Conservation (phyloP, 2,888 invertebrate species). For the Biston betularia region DNA sequence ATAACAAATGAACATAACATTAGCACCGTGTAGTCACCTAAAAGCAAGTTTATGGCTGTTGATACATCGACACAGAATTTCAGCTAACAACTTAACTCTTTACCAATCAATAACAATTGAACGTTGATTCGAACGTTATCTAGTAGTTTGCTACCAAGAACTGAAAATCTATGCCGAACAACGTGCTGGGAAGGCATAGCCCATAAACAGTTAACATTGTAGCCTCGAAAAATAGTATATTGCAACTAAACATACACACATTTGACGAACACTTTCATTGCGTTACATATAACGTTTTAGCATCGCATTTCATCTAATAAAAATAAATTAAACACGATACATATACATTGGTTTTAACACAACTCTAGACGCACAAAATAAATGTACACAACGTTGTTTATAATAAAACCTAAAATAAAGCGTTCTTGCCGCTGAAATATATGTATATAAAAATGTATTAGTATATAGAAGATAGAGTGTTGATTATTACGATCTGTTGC, state of each 20-base stretch:
- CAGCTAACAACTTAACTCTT: constrained; percentile 47
- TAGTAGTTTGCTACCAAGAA: constrained; percentile 26
- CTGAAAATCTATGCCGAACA: constrained; percentile 68
- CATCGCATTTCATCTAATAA: constrained; percentile 77
- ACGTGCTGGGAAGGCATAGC: constrained; percentile 76
- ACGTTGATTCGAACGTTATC: neutral
- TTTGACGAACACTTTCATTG: constrained; percentile 81
- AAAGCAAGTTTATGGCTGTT: constrained; percentile 78
- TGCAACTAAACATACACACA: constrained; percentile 81
- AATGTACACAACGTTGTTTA: constrained; percentile 69
- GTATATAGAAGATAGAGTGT: constrained; percentile 60
- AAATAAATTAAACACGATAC: constrained; percentile 70
- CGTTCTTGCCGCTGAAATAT: constrained; percentile 67
- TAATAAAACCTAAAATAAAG: constrained; percentile 78
- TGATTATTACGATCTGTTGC: constrained; percentile 84
- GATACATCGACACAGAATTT: constrained; percentile 70
- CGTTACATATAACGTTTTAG: constrained; percentile 86
- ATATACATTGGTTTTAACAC: constrained; percentile 23
- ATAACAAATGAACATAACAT: constrained; percentile 76
- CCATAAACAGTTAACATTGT: constrained; percentile 68
- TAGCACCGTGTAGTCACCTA: constrained; percentile 84
- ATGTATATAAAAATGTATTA: constrained; percentile 59
- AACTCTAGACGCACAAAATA: constrained; percentile 72
- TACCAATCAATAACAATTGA: neutral
- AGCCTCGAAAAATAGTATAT: constrained; percentile 70